Percentiles rank a stretch among this genome's conserved stretches.
These are phyloP conservation scores for Chaetophractus vellerosus DNA, from an alignment of 2,797 vertebrate genomes.

Conservation along the genomic window DNA sequence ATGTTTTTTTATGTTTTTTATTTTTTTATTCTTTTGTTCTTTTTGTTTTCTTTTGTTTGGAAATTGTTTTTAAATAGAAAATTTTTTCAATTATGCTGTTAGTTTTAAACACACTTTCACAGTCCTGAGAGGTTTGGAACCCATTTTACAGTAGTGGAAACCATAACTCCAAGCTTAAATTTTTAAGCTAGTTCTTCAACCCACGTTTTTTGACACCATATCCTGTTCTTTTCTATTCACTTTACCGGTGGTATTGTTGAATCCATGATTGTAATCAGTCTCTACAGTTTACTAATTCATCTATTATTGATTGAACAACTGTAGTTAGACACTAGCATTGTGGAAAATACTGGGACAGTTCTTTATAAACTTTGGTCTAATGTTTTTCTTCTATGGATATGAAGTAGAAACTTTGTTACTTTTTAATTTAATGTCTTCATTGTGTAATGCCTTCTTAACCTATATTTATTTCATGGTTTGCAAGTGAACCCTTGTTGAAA, in stretches of 20 bases:
- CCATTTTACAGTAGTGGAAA: slow-evolving; percentile 22
- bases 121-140: neutral
- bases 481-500: slow-evolving; percentile 63
- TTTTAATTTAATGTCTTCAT: too few species aligned
- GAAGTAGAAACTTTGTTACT: too few species aligned
- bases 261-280: neutral
- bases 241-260: neutral
- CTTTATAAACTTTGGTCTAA: too few species aligned
- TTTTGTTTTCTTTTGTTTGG: too few species aligned
- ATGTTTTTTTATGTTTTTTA: too few species aligned
- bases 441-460: slow-evolving; percentile 40
- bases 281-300: neutral
- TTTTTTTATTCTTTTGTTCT: too few species aligned
- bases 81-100: slow-evolving; percentile 47
- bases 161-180: neutral
- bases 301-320: slow-evolving; percentile 5
- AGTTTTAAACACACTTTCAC: neutral
- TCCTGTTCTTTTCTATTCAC: slow-evolving; percentile 34
- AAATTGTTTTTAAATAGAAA: too few species aligned
- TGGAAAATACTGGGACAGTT: too few species aligned
- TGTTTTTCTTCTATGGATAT: too few species aligned
- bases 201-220: neutral
- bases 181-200: neutral
- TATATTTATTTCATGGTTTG: slow-evolving; percentile 58
- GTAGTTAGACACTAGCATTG: too few species aligned